Evolutionary conservation across 1,140 invertebrate species (phyloP), one percentile per base, ranked within the genome.

Genomic region (Zaprionus capensis): DNA sequence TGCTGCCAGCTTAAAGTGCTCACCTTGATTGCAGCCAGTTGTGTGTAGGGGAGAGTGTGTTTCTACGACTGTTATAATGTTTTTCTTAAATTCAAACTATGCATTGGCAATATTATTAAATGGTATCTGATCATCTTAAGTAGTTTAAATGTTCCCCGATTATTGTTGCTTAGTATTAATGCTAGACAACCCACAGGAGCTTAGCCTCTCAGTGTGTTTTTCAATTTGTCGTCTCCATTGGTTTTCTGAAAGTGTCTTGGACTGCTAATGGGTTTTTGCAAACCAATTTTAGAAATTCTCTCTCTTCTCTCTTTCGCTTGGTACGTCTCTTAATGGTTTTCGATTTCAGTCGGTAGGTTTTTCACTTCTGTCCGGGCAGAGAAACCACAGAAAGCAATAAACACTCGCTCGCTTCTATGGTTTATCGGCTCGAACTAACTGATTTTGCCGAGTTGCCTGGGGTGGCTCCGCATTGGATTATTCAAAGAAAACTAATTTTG

Each of bases 401-500:
- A 14, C 14, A 24, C 24, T 17, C 15, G 11, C 44, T 36, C n/a
- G 49, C 1, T 7, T 20, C 20, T 22, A 11, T 51, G 36, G 24
- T 36, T 41, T 53, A 34, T 17, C 28, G 14, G 55, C 28, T 72
- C 31, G n/a, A 57, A 76, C 78, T 53, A 79, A 81, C 79, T 64
- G 79, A 76, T 82, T 71, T 44, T 49, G 34, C 36, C 67, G 28
- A 20, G 15, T 7, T 41, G 38, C 12, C 38, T n/a, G 15, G 15
- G 41, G n/a, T 46, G 41, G 38, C 77, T 71, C n/a, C 20, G 68
- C 31, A 78, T 83, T 75, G 68, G 77, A 78, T 83, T 83, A 83
- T 87, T 83, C 80, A 72, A 76, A 76, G 31, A 72, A 75, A 87
- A 81, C 71, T 75, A 87, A 88, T 88, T 87, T 83, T 64, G 67